A percentile compares a stretch with the other conserved stretches of the same genome.
These are phyloP conservation scores for Drosophila fungiperda DNA, from an alignment of 2,888 invertebrate genomes.

Conservation along the genomic window DNA sequence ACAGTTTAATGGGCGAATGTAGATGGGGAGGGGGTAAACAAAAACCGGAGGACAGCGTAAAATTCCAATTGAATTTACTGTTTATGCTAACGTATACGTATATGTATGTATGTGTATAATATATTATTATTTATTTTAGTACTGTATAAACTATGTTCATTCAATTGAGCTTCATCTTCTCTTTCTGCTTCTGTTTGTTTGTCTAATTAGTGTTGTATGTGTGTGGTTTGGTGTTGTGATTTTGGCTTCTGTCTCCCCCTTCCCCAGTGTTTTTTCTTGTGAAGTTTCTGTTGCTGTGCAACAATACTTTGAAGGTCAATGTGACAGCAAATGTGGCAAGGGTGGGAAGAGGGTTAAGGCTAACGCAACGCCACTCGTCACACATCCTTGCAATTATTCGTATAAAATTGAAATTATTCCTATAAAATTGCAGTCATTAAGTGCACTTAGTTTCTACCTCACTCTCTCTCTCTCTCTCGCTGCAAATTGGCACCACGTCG, in stretches of 20 bases:
- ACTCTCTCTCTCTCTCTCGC: conserved; percentile 13
- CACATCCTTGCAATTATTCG: background rate
- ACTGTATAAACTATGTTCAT: conserved; percentile 40
- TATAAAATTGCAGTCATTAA: background rate
- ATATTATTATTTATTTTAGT: conserved; percentile 37
- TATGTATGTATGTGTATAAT: conserved; percentile 18
- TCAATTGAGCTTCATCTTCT: conserved; percentile 7
- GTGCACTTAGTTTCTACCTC: conserved; percentile 36
- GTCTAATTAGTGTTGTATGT: conserved; percentile 62
- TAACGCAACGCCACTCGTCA: background rate
- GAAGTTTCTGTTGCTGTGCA: background rate
- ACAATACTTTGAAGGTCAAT: conserved; percentile 18
- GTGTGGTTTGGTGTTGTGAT: background rate
- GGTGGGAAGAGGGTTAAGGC: background rate
- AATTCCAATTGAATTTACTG: conserved; percentile 30
- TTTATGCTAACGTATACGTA: conserved; percentile 29
- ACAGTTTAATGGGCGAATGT: background rate
- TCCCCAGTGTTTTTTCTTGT: conserved; percentile 1
- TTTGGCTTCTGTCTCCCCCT: background rate
- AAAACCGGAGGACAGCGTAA: background rate
- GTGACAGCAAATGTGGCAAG: background rate
- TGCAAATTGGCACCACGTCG: conserved; percentile 13
- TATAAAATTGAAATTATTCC: background rate
- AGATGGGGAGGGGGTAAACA: background rate
- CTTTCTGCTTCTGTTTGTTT: conserved; percentile 55